These are phyloP conservation scores for Apis laboriosa DNA, from an alignment of 1,140 invertebrate species.

Conservation along the genomic window DNA sequence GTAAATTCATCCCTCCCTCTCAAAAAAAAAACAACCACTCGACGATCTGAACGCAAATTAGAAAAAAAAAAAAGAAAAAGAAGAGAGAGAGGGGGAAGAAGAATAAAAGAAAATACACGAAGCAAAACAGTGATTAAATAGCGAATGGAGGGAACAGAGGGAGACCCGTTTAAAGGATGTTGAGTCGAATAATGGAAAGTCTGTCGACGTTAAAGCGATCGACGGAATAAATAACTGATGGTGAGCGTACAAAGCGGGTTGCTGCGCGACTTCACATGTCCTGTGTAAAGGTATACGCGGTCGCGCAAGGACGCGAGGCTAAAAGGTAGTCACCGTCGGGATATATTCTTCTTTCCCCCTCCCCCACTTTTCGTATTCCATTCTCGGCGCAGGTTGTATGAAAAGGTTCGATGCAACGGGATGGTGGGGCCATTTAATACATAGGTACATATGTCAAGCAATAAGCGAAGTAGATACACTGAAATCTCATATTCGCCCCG, in stretches of 20 bases:
- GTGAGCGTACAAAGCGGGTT: neutral
- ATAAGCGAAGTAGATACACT: slow-evolving; percentile 48
- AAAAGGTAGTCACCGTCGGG: slow-evolving; percentile 37
- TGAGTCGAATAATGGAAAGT: slow-evolving; percentile 21
- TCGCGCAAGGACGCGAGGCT: slow-evolving; percentile 4
- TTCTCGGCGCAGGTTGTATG: slow-evolving; percentile 21
- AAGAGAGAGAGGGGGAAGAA: too few relatives aligned
- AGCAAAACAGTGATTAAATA: neutral
- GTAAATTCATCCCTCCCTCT: neutral
- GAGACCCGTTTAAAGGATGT: slow-evolving; percentile 1
- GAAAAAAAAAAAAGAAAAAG: too few relatives aligned
- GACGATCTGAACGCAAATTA: too few relatives aligned
- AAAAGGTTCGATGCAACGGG: slow-evolving; percentile 42
- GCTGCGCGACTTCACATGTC: slow-evolving; percentile 6
- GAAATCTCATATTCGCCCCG: slow-evolving; percentile 55
- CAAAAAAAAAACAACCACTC: neutral
- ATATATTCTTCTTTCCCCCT: slow-evolving; percentile 42
- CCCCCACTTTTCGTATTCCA: slow-evolving; percentile 15
- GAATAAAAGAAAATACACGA: neutral
- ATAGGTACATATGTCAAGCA: slow-evolving; percentile 41
- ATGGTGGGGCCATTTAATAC: slow-evolving; percentile 45
- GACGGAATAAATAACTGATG: slow-evolving; percentile 22
- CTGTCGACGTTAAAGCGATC: slow-evolving; percentile 14
- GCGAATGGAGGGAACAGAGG: neutral
- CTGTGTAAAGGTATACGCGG: slow-evolving; percentile 11